Base-by-base conservation (phyloP, 2,888 invertebrate species). In the Spodoptera picta region DNA sequence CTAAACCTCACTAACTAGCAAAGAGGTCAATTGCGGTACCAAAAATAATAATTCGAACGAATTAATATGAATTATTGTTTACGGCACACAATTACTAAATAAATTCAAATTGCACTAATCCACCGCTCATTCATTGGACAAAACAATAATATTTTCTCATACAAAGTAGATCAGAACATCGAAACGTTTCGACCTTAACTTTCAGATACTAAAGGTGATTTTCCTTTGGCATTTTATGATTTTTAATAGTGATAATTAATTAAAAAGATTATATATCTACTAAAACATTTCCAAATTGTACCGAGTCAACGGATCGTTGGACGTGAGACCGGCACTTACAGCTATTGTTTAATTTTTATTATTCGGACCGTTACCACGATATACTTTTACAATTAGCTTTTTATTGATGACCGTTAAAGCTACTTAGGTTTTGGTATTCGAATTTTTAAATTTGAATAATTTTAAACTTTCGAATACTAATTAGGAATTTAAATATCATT, bases 71-170 rank as follows among this genome's bases (percentile, higher is more conserved):
- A 91, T 90, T 89, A 89, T 90, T 86, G 87, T 88, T 89, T 85
- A 89, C 87, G 83, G 83, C 87, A 75, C 82, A 84, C 85, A 87
- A 87, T 89, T 87, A 88, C 88, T 86, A 88, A 91, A 92, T 86
- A 89, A 91, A 92, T 91, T 92, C 89, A 91, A 92, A 91, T 89
- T 92, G 88, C 88, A 89, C 88, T 92, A 91, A 91, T 91, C 88
- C 89, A 88, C 81, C 80, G 83, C 84, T 87, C 88, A 88, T 91
- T 92, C 91, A 92, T 87, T 87, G 91, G 89, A 88, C 89, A 85
- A 90, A 91, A 92, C 90, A 89, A 90, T 90, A 86, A 85, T 89
- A 86, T 88, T 90, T 90, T 91, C 91, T 87, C 90, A 92, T 89
- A 88, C 88, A 86, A 87, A 73, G 75, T 79, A 82, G 75, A 81